phyloP scores from a whole-genome alignment of 2,113 vertebrate species.

The Rallus limicola region DNA sequence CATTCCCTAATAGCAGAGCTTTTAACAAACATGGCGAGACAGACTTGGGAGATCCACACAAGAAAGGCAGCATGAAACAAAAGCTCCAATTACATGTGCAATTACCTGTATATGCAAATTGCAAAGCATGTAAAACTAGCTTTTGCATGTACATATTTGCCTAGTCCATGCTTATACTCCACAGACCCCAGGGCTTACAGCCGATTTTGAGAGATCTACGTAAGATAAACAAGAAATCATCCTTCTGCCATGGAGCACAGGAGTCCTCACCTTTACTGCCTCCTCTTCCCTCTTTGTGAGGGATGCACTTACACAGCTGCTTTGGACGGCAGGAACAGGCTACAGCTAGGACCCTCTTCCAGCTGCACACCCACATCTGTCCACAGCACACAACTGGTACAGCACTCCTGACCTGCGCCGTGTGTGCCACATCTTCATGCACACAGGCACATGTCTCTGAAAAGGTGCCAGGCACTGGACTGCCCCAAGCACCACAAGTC shows the following conservation, averaged over 20 bases:
- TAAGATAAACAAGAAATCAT: not conserved
- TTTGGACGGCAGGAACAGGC: not conserved
- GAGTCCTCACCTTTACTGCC: not conserved
- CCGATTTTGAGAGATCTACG: not conserved
- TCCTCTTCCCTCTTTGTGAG: not conserved
- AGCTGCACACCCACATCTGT: accelerated
- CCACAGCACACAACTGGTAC: accelerated
- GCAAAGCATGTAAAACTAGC: not conserved
- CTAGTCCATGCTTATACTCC: not conserved
- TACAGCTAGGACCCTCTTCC: not conserved
- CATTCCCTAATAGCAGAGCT: not conserved
- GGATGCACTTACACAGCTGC: not conserved
- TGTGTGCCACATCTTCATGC: accelerated
- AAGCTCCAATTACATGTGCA: not conserved
- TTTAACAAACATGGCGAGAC: not conserved
- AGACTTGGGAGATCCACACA: not conserved
- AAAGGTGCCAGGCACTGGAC: not conserved
- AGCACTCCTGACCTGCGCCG: accelerated
- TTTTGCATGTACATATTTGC: not conserved
- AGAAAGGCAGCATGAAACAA: not conserved
- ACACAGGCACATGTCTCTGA: not conserved
- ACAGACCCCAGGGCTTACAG: not conserved
- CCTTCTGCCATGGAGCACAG: not conserved
- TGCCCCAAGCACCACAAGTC: not conserved
- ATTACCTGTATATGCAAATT: slow-evolving; percentile 13